A percentile compares a stretch with the other conserved stretches of the same genome.
Evolutionary conservation across 2,797 vertebrate genomes (phyloP).

Genomic region (Gallinago nigripennis): DNA sequence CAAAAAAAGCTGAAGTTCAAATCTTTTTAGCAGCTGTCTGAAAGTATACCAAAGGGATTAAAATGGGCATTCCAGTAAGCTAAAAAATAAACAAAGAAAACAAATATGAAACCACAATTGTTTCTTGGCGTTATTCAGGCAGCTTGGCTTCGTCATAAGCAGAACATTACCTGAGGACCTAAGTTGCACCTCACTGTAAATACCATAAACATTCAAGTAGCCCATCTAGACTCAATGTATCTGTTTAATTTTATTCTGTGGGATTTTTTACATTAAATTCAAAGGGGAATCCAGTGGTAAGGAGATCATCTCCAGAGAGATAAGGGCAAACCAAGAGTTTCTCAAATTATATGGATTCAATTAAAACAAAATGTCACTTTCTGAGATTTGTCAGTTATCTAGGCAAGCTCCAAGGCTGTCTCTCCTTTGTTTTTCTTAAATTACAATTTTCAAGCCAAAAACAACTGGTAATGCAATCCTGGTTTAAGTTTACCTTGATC

Average conservation of each 20-base stretch:
- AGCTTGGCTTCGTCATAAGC: neutral
- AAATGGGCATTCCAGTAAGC: neutral
- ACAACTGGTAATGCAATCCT: neutral
- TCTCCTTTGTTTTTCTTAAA: neutral
- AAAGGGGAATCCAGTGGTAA: neutral
- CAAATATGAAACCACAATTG: neutral
- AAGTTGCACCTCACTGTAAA: neutral
- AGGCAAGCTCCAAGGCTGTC: neutral
- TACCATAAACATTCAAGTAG: neutral
- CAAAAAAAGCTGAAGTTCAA: neutral
- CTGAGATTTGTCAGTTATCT: conserved; percentile 12
- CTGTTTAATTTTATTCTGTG: neutral
- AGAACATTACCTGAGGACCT: neutral
- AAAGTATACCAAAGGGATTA: neutral
- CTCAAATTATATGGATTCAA: neutral
- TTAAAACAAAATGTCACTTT: conserved; percentile 18
- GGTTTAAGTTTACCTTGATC: neutral
- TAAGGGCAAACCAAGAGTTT: neutral
- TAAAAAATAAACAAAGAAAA: neutral
- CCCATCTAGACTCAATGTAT: neutral
- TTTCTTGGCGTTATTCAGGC: neutral
- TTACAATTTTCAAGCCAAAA: conserved; percentile 12
- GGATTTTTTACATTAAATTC: neutral
- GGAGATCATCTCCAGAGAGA: neutral
- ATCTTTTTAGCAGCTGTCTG: neutral